Base-by-base conservation (phyloP, 2,113 vertebrate species). In the Xyliphius kryptos region DNA sequence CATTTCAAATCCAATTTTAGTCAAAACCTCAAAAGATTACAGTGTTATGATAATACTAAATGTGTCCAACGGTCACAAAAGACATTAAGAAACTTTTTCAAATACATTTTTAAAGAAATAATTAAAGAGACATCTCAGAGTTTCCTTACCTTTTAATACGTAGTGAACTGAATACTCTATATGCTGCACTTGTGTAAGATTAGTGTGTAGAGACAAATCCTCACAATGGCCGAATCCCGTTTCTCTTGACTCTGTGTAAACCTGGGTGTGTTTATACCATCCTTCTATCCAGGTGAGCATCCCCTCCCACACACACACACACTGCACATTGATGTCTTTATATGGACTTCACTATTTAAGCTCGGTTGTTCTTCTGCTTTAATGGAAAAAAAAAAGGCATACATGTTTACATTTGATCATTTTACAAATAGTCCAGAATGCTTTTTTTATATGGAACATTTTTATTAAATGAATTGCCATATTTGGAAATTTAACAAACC, bases 231-330 rank as follows among this genome's bases (percentile, higher is more conserved):
- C 5, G 16, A 15, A 17, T 69, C 75, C 63, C 26, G 15, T 69
- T 55, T 48, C 14, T 13, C 43, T 49, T 1, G 26, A 32, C 20
- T 56, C 64, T 70, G 66, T 58, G 59, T 16, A 46, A 54, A 54
- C 65, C 54, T 68, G 67, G 66, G 58, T 74, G 56, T 80, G 74
- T 83, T 80, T 79, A 61, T 63, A 46, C 61, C 64, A 63, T 56
- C 68, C 77, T 79, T 79, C 80, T 82, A 67, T 82, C 81, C 82
- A 82, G 67, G 65, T 77, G 14, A 64, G 56, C 76, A 77, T 80
- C 83, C 85, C 86, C 83, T 81, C 76, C 77, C 80, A 73, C 26
- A 54, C 47, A 65, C 26, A 32, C 53, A 66, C 19, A 41, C 40
- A 11, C 12, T 46, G 62, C 37, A 10, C 40, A 56, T 36, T 47